These are phyloP conservation scores for Catharus minimus DNA, from an alignment of 2,113 vertebrate genomes.

Conservation along the genomic window DNA sequence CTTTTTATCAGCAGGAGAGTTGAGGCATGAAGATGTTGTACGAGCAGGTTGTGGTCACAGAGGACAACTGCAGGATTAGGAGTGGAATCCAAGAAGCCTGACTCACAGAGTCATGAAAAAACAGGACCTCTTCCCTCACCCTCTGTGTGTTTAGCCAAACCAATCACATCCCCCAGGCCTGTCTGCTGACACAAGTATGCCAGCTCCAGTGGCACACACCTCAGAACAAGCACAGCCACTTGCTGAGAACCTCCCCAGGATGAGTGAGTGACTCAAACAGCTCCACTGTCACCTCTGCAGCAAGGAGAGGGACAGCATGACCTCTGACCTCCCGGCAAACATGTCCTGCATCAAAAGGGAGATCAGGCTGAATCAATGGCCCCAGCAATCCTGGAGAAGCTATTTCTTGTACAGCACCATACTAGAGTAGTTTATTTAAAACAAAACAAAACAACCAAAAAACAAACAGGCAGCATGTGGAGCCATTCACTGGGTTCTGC, in stretches of 20 bases:
- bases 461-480: rapidly evolving
- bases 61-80: background rate
- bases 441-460: background rate
- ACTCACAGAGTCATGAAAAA: background rate
- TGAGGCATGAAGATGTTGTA: background rate
- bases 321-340: background rate
- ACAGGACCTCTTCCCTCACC: rapidly evolving
- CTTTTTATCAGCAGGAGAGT: background rate
- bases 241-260: background rate
- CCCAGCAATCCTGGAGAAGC: background rate
- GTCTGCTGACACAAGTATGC: background rate
- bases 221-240: background rate
- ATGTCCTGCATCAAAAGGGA: background rate
- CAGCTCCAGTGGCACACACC: background rate
- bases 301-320: background rate
- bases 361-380: rapidly evolving
- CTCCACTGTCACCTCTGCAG: background rate
- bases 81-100: background rate
- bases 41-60: background rate
- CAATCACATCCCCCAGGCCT: background rate
- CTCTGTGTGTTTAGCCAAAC: background rate
- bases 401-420: background rate
- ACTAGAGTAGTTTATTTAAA: background rate
- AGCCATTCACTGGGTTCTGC: background rate
- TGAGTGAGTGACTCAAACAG: rapidly evolving